These are phyloP conservation scores for Drosophila erecta DNA, from an alignment of 1,140 invertebrate genomes.

Conservation along the genomic window DNA sequence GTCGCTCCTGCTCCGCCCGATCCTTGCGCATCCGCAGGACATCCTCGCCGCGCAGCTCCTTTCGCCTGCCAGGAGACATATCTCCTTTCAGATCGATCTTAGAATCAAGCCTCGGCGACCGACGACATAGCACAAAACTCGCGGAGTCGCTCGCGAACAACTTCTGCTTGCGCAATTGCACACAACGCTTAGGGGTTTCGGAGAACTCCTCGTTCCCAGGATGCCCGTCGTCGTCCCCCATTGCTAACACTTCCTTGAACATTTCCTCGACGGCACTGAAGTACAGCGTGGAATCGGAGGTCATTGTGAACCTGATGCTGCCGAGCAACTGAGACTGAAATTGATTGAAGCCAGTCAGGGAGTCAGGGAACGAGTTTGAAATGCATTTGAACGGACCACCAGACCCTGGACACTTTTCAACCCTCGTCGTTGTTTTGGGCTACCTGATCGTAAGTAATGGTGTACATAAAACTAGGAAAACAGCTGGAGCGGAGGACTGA, in stretches of 20 bases:
- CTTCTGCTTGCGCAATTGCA: conserved; percentile 56
- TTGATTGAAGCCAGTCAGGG: conserved; percentile 56
- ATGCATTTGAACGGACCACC: conserved; percentile 22
- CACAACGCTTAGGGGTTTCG: conserved; percentile 55
- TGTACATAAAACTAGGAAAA: conserved; percentile 32
- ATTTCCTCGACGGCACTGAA: conserved; percentile 60
- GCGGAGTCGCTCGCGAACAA: conserved; percentile 42
- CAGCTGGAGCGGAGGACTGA: conserved; percentile 18
- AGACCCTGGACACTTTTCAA: conserved; percentile 37
- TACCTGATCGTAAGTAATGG: conserved; percentile 53
- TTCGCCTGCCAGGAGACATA: conserved; percentile 25
- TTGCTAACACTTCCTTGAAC: conserved; percentile 51
- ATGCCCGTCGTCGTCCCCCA: conserved; percentile 10
- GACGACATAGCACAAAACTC: conserved; percentile 51
- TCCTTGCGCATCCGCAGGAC: conserved; percentile 28
- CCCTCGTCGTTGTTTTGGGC: conserved; percentile 37
- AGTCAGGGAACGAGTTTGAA: conserved; percentile 25
- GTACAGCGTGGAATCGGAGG: conserved; percentile 59
- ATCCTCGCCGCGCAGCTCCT: conserved; percentile 15
- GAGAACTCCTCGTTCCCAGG: conserved; percentile 1
- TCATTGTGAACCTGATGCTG: conserved; percentile 67
- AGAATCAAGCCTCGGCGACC: conserved; percentile 10
- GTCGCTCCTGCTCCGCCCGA: conserved; percentile 26
- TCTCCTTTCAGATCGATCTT: background rate
- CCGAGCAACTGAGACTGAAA: conserved; percentile 46